phyloP scores from a whole-genome alignment of 2,113 vertebrate species.

The Heliornis fulica region DNA sequence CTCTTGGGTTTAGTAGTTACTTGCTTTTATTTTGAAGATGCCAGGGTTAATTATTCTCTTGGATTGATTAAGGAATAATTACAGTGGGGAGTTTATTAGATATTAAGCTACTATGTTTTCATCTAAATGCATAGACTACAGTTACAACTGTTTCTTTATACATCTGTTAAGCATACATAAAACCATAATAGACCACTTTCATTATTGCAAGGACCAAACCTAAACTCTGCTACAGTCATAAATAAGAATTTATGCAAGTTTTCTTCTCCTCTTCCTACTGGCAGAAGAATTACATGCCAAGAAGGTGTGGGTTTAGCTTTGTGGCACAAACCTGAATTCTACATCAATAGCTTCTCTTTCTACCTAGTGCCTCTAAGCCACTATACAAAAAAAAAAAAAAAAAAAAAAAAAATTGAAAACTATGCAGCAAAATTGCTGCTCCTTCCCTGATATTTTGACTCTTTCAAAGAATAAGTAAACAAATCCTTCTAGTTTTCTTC shows the following conservation, averaged over 20 bases:
- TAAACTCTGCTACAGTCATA: not conserved
- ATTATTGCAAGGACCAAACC: not conserved
- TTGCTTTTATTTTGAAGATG: not conserved
- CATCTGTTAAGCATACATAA: not conserved
- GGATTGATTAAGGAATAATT: not conserved
- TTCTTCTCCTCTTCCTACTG: not conserved
- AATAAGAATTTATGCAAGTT: not conserved
- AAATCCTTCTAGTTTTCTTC: not conserved
- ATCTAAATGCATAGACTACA: not conserved
- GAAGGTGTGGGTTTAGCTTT: not conserved
- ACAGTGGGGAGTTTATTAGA: not conserved
- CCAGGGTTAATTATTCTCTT: not conserved
- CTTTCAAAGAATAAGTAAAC: not conserved
- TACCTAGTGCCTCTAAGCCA: not conserved
- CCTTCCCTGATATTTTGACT: not conserved
- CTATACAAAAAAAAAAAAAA: not conserved
- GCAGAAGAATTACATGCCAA: not conserved
- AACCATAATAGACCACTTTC: no score
- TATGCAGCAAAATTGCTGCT: not conserved
- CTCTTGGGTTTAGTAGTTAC: not conserved
- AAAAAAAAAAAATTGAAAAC: no score
- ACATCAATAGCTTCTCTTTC: not conserved
- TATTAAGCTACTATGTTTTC: not conserved
- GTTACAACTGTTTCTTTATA: not conserved
- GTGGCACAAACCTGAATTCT: not conserved